Evolutionary conservation across 2,113 vertebrate species (phyloP).

Genomic region (Hyperopisus bebe): DNA sequence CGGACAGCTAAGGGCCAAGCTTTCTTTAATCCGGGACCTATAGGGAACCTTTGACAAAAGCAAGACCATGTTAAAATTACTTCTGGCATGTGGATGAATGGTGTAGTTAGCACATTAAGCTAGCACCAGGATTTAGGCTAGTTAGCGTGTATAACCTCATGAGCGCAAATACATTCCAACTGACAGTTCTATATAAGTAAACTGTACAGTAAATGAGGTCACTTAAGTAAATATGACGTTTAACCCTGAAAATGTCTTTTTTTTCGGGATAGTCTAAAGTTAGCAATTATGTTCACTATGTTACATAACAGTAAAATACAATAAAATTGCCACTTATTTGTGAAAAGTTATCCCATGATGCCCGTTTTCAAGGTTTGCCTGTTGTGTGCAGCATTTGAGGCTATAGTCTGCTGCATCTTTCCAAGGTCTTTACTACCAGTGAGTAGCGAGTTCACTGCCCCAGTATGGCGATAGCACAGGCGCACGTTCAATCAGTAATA

Average conservation of each 20-base stretch:
- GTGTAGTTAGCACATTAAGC: background rate
- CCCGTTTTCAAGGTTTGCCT: background rate
- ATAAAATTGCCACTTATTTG: background rate
- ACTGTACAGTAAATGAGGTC: background rate
- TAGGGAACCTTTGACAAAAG: background rate
- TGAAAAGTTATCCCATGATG: background rate
- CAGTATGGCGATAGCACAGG: no score
- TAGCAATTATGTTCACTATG: background rate
- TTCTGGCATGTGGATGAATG: background rate
- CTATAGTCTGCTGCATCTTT: no score
- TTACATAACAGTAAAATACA: background rate
- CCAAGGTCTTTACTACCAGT: no score
- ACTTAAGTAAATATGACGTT: background rate
- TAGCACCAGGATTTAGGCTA: no score
- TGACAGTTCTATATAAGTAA: background rate
- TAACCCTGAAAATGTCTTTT: background rate
- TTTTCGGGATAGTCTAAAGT: background rate
- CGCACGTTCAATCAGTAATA: no score
- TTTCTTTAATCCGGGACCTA: background rate
- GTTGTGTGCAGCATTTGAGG: no score
- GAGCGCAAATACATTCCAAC: background rate
- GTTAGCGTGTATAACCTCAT: background rate
- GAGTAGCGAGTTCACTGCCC: no score
- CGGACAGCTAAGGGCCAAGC: background rate
- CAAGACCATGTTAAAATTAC: background rate